phyloP scores from a whole-genome alignment of 2,888 invertebrate genomes.

The Agrilus biguttatus region DNA sequence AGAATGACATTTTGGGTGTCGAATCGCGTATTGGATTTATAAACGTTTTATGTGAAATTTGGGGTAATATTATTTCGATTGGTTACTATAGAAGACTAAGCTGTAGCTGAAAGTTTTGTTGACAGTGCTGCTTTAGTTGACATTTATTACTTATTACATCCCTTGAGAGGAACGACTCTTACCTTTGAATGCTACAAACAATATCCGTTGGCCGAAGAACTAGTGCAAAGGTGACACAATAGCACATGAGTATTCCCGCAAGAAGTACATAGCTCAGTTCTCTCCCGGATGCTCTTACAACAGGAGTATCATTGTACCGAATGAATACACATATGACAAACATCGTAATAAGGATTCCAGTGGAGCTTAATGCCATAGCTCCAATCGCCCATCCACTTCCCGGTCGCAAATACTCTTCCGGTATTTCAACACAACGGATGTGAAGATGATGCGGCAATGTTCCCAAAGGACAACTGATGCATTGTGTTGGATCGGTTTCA shows the following conservation, averaged over 20 bases:
- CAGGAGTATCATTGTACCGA: conserved; percentile 76
- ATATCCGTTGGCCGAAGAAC: conserved; percentile 77
- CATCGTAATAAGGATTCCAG: conserved; percentile 69
- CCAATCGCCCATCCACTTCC: conserved; percentile 87
- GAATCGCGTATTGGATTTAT: too few species aligned
- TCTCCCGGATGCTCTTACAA: conserved; percentile 90
- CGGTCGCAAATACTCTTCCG: conserved; percentile 66
- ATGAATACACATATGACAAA: conserved; percentile 44
- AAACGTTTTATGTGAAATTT: too few species aligned
- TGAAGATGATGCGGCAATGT: conserved; percentile 68
- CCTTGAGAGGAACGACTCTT: conserved; percentile 12
- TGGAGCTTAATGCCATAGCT: conserved; percentile 77
- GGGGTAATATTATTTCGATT: too few species aligned
- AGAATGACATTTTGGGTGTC: too few species aligned
- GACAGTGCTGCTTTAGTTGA: too few species aligned
- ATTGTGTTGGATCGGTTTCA: conserved; percentile 67
- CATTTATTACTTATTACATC: neutral
- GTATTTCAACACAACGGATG: conserved; percentile 59
- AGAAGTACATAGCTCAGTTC: conserved; percentile 84
- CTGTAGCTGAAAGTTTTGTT: too few species aligned
- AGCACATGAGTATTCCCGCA: conserved; percentile 80
- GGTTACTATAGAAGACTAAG: too few species aligned
- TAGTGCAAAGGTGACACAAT: conserved; percentile 82
- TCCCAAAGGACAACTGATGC: conserved; percentile 68
- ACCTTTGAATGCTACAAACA: conserved; percentile 83